Evolutionary conservation across 2,888 invertebrate species (phyloP).

Genomic region (Mystacides longicornis): DNA sequence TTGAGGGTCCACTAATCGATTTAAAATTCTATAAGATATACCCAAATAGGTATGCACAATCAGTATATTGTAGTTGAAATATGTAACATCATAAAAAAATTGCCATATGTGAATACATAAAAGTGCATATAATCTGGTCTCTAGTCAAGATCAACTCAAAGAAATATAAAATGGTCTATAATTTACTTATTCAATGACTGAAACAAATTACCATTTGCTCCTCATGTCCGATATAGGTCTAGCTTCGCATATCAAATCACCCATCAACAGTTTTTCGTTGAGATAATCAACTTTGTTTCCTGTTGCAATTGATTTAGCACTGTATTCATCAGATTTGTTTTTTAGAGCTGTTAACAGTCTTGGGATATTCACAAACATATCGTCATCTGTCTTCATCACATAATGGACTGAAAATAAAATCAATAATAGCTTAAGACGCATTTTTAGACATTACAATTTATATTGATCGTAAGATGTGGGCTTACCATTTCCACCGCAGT

Average conservation of each 20-base stretch:
- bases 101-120: no score
- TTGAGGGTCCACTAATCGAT: no score
- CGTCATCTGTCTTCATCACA: slow-evolving; percentile 80
- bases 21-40: no score
- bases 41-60: no score
- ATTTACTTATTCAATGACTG: background rate
- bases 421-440: background rate
- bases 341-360: slow-evolving; percentile 49
- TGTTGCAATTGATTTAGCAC: slow-evolving; percentile 25
- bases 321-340: slow-evolving; percentile 31
- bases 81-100: no score
- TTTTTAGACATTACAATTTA: no score
- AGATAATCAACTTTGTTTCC: slow-evolving; percentile 28
- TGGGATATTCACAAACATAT: slow-evolving; percentile 77
- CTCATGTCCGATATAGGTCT: slow-evolving; percentile 63
- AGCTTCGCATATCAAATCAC: slow-evolving; percentile 72
- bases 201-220: slow-evolving; percentile 61
- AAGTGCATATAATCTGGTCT: no score
- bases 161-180: no score
- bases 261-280: slow-evolving; percentile 54
- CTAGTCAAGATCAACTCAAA: no score
- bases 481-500: slow-evolving; percentile 48
- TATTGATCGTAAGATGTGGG: background rate
- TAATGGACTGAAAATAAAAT: slow-evolving; percentile 47
- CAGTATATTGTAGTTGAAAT: no score